Base-by-base conservation (phyloP, 2,797 vertebrate genomes). In the Aldrovandia affinis region DNA sequence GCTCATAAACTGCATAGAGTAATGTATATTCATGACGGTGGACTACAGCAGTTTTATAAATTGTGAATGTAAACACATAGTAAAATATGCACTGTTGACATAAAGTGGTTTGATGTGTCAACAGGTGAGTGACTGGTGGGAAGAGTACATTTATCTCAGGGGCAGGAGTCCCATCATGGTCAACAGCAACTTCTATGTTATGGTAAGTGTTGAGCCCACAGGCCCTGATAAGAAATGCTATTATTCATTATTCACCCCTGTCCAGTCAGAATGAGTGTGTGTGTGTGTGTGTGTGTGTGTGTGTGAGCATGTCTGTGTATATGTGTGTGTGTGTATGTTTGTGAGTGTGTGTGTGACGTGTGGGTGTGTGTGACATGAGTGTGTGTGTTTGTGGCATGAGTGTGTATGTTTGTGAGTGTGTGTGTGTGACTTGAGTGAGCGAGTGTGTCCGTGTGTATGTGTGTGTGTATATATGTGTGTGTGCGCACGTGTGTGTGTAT, bases 91-190 rank as follows among this genome's bases (percentile, higher is more conserved):
- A 47, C 39, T 47, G 73, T 7, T 77, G 73, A 42, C 36, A 77
- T 75, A 44, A 47, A 25, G 25, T 44, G 65, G 28, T 81, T 84
- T 28, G 22, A 30, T 85, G 20, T 36, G 18, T 36, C 47, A 55
- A 0, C 86, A 99, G 98, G 98, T 99, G 82, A 98, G 98, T 42
- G 98, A 99, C 92, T 99, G 98, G 98, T 99, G 98, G 98, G 98
- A 99, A 90, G 96, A 98, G 78, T 99, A 97, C 83, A 92, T 99
- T 89, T 99, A 99, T 91, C 95, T 99, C 33, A 95, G 96, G 1
- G 92, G 98, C 85, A 93, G 98, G 42, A 90, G 92, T 82, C 97
- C 98, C 0, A 92, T 99, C 89, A 97, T 98, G 97, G 98, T 99
- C 87, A 99, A 99, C 95, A 99, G 98, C 92, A 99, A 99, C 93